phyloP scores from a whole-genome alignment of 2,113 vertebrate species.

The Regulus satrapa region DNA sequence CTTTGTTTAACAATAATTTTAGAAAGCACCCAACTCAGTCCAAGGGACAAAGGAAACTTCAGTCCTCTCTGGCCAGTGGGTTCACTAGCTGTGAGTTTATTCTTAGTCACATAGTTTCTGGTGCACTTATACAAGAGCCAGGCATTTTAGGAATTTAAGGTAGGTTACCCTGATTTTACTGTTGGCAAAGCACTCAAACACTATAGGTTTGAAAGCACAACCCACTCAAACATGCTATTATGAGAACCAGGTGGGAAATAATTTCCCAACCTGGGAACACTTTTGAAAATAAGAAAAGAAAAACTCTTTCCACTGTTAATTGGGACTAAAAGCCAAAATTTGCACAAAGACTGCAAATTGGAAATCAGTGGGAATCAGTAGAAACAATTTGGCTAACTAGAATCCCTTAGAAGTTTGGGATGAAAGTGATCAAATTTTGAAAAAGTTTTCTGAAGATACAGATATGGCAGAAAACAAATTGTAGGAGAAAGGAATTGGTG shows the following conservation, averaged over 20 bases:
- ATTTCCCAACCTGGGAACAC: neutral
- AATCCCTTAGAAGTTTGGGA: neutral
- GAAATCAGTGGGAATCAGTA: neutral
- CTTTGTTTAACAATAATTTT: neutral
- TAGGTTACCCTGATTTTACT: conserved; percentile 40
- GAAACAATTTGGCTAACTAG: neutral
- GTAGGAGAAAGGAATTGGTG: neutral
- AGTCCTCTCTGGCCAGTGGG: neutral
- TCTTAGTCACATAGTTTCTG: neutral
- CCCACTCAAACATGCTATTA: conserved; percentile 25
- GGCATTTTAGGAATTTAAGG: conserved; percentile 6
- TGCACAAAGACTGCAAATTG: neutral
- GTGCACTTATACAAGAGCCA: neutral
- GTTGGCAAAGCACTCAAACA: conserved; percentile 20
- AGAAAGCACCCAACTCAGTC: neutral
- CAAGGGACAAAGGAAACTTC: neutral
- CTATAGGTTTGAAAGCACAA: conserved; percentile 10
- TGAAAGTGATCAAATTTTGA: neutral
- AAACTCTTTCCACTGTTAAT: neutral
- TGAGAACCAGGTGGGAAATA: conserved; percentile 48
- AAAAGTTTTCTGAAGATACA: neutral
- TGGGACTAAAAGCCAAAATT: neutral
- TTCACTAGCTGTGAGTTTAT: neutral
- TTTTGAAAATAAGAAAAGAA: neutral
- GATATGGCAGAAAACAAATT: neutral